Evolutionary conservation across 64 coral and sea anemone species (phyloP).

Genomic region (Porites lutea): DNA sequence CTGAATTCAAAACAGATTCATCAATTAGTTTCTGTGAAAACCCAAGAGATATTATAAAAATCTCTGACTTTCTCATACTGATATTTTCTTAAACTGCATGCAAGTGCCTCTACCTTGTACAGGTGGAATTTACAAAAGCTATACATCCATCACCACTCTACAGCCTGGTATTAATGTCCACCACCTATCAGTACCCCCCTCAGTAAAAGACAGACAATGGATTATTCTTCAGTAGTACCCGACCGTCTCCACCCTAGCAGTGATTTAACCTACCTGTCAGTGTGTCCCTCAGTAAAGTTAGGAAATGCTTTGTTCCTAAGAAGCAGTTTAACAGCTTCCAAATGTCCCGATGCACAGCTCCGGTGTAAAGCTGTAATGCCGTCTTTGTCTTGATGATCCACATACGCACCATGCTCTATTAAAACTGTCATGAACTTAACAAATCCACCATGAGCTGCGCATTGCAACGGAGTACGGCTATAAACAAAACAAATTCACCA

Average conservation of each 20-base stretch:
- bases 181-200: no score
- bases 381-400: conserved; percentile 73
- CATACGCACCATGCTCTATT: conserved; percentile 79
- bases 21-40: not conserved
- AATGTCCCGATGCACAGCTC: conserved; percentile 84
- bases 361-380: conserved; percentile 92
- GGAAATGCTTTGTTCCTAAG: conserved; percentile 82
- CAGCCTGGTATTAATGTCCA: no score
- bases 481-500: not conserved
- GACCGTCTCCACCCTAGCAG: not conserved
- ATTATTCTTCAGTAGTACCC: no score
- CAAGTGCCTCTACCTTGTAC: no score
- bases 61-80: no score
- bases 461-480: conserved; percentile 91
- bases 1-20: conserved; percentile 22
- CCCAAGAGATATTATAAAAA: no score
- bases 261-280: conserved; percentile 52
- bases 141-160: no score
- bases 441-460: conserved; percentile 91
- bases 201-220: no score
- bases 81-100: no score
- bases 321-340: conserved; percentile 88
- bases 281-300: conserved; percentile 70
- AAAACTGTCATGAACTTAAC: conserved; percentile 84
- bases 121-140: no score